Evolutionary conservation across 2,113 vertebrate genomes (phyloP).

Genomic region (Nerophis lumbriciformis): DNA sequence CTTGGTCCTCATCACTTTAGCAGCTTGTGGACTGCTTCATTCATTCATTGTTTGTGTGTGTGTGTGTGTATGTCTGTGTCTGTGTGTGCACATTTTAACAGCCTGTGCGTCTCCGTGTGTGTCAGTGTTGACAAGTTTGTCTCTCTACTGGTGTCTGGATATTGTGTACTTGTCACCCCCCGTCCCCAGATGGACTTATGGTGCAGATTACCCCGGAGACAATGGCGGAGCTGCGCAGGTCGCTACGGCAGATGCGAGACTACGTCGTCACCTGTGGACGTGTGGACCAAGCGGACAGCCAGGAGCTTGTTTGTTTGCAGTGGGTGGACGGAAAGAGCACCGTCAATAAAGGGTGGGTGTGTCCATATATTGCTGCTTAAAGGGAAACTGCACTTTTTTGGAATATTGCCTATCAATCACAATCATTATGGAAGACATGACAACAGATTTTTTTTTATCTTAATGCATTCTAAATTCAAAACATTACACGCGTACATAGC

Average conservation of each 20-base stretch:
- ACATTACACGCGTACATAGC: no score
- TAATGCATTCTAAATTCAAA: background rate
- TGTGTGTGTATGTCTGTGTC: conserved; percentile 45
- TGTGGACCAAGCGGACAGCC: conserved; percentile 84
- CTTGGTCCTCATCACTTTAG: no score
- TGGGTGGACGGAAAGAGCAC: conserved; percentile 93
- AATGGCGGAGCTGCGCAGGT: conserved; percentile 88
- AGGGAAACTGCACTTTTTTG: background rate
- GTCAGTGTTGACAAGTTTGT: conserved; percentile 28
- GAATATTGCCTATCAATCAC: no score
- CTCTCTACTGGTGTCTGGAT: conserved; percentile 32
- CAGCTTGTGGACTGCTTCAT: no score
- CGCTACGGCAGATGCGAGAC: conserved; percentile 95
- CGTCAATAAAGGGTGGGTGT: conserved; percentile 88
- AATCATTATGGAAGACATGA: no score
- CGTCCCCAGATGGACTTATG: conserved; percentile 83
- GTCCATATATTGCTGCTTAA: background rate
- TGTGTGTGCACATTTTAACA: conserved; percentile 65
- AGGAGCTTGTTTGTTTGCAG: conserved; percentile 90
- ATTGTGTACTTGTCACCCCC: conserved; percentile 52
- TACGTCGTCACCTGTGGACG: conserved; percentile 91
- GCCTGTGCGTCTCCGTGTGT: conserved; percentile 51
- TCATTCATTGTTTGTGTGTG: conserved; percentile 44
- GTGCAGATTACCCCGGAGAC: conserved; percentile 96
- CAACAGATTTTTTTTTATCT: no score